These are phyloP conservation scores for Lathronympha strigana DNA, from an alignment of 2,888 invertebrate genomes.

Conservation along the genomic window DNA sequence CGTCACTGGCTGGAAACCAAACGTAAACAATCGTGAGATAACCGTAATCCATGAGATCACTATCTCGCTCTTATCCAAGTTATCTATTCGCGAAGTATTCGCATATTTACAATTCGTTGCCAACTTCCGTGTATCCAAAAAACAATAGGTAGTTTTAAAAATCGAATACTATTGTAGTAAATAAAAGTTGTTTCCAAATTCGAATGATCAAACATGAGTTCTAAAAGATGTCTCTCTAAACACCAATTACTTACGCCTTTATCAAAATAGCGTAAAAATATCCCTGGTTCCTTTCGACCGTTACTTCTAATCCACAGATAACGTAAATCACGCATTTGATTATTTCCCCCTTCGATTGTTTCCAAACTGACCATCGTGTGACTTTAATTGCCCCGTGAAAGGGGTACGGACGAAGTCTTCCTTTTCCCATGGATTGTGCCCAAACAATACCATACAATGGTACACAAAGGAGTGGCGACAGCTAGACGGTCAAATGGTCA, in stretches of 20 bases:
- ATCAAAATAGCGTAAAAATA: neutral
- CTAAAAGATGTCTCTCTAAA: too few relatives aligned
- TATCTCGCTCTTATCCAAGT: neutral
- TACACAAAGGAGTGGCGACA: constrained; percentile 81
- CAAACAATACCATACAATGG: constrained; percentile 74
- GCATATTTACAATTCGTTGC: neutral
- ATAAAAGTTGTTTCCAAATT: too few relatives aligned
- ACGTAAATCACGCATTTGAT: constrained; percentile 25
- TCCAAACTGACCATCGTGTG: constrained; percentile 37
- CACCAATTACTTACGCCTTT: too few relatives aligned
- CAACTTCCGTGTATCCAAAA: constrained; percentile 1
- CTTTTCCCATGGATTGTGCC: constrained; percentile 78
- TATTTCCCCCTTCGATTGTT: constrained; percentile 21
- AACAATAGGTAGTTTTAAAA: neutral
- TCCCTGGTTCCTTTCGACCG: constrained; percentile 11
- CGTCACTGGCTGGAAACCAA: neutral
- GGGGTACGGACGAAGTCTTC: constrained; percentile 54
- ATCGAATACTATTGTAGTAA: too few relatives aligned
- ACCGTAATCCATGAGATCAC: constrained; percentile 3
- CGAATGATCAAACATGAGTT: too few relatives aligned
- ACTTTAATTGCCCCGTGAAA: constrained; percentile 33
- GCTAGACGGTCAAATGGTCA: constrained; percentile 82
- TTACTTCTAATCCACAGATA: constrained; percentile 21
- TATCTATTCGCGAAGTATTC: neutral
- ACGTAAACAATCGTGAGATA: constrained; percentile 3